phyloP scores from a whole-genome alignment of 1,140 invertebrate species.

The Hypothenemus hampei region DNA sequence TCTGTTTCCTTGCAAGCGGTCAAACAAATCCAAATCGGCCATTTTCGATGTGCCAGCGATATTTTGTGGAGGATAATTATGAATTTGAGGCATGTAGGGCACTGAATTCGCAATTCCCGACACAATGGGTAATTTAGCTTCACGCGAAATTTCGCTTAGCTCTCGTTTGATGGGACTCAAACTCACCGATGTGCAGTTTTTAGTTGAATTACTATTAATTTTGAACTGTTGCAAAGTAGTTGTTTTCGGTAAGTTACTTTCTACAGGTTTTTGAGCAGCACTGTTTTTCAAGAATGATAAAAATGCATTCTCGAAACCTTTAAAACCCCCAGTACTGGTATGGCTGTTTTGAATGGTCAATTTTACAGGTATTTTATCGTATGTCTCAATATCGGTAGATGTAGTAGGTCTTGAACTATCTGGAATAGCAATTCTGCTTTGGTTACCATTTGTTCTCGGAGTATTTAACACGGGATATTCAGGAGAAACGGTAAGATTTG shows the following conservation, averaged over 20 bases:
- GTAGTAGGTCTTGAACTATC: no score
- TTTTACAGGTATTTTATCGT: no score
- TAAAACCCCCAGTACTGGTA: neutral
- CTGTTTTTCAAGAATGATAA: constrained; percentile 20
- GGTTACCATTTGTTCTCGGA: no score
- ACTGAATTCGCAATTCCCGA: neutral
- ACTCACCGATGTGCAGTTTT: neutral
- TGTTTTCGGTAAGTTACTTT: neutral
- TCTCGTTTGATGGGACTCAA: constrained; percentile 3
- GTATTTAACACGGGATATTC: no score
- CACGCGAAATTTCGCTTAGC: constrained; percentile 3
- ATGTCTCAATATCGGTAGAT: no score
- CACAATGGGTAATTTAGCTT: neutral
- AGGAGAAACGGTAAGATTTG: neutral
- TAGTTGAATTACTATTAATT: neutral
- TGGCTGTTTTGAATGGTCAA: neutral
- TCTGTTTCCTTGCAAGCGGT: constrained; percentile 12
- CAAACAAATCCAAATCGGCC: constrained; percentile 10
- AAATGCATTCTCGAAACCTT: constrained; percentile 28
- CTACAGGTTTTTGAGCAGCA: neutral
- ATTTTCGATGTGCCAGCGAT: neutral
- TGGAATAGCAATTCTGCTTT: no score
- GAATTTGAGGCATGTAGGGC: no score
- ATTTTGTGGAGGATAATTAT: no score
- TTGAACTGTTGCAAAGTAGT: neutral